Base-by-base conservation (phyloP, 2,797 vertebrate genomes). In the Trematomus bernacchii region DNA sequence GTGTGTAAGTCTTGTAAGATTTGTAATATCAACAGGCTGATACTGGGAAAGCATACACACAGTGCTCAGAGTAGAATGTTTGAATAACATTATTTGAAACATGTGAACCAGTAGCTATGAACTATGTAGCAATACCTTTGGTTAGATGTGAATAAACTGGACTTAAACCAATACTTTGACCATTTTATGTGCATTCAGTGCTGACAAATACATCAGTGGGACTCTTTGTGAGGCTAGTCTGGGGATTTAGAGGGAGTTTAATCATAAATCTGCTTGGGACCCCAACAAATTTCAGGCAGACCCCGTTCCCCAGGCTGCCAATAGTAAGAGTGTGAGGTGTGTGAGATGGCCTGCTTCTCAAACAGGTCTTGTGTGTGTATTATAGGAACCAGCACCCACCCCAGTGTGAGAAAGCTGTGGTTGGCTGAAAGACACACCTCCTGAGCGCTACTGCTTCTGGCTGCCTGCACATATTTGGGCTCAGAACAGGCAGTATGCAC, bases 321-420 rank as follows among this genome's bases (percentile, higher is more conserved):
- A 59, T 48, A 48, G 69, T 42, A 44, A 53, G 63, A 77, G 77
- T 55, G 66, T 66, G 73, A 74, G 60, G 75, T 72, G 67, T 73
- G 64, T 72, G 71, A 75, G 76, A 79, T 9, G 2, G 57, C 23
- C 47, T 62, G 59, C 37, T 73, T 62, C 70, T 79, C 65, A 78
- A 77, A 80, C 66, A 82, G 71, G 48, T 65, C 73, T 55, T 72
- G 70, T 81, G 64, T 82, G 79, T 78, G 66, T 57, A 50, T 27
- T 69, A 64, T 68, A 71, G 79, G 58, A 79, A 76, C 87, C 74
- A 80, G 68, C 71, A 80, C 58, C 74, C 86, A 87, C 79, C 78
- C 86, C 75, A 69, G 77, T 85, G 79, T 86, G 84, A 88, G 87
- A 89, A 86, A 84, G 78, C 74, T 79, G 89, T 79, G 76, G 83